These are phyloP conservation scores for Noctua comes DNA, from an alignment of 2,888 invertebrate species.

Conservation along the genomic window DNA sequence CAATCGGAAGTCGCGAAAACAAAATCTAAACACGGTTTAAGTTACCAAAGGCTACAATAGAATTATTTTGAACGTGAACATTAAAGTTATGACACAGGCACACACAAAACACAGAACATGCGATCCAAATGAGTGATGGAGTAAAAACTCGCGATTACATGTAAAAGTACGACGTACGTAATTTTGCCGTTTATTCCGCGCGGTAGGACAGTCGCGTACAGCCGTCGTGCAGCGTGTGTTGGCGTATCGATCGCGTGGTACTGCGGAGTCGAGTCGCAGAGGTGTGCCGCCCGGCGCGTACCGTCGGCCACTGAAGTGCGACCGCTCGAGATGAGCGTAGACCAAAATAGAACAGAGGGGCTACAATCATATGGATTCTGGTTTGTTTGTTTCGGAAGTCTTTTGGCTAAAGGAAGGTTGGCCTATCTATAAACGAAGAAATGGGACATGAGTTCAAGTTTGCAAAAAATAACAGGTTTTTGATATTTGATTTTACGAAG, in stretches of 20 bases:
- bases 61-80: constrained; percentile 47
- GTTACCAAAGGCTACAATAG: constrained; percentile 24
- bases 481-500: not conserved
- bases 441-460: constrained; percentile 14
- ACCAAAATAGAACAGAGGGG: constrained; percentile 66
- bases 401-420: constrained; percentile 17
- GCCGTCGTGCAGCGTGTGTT: constrained; percentile 66
- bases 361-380: constrained; percentile 42
- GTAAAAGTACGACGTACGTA: constrained; percentile 73
- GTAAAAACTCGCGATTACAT: constrained; percentile 57
- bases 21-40: constrained; percentile 49
- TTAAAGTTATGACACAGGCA: constrained; percentile 42
- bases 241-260: constrained; percentile 65
- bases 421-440: constrained; percentile 1
- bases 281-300: constrained; percentile 80
- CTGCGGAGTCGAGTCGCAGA: constrained; percentile 62
- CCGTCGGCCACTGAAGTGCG: constrained; percentile 82
- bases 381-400: constrained; percentile 50
- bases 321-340: constrained; percentile 68
- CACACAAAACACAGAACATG: constrained; percentile 59
- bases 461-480: not conserved
- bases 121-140: constrained; percentile 49
- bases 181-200: constrained; percentile 71
- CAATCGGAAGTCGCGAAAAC: constrained; percentile 40
- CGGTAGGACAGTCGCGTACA: constrained; percentile 60